A percentile compares a stretch with the other conserved stretches of the same genome.
Conservation (phyloP, 2,888 invertebrate genomes). For the Agrotis exclamationis region DNA sequence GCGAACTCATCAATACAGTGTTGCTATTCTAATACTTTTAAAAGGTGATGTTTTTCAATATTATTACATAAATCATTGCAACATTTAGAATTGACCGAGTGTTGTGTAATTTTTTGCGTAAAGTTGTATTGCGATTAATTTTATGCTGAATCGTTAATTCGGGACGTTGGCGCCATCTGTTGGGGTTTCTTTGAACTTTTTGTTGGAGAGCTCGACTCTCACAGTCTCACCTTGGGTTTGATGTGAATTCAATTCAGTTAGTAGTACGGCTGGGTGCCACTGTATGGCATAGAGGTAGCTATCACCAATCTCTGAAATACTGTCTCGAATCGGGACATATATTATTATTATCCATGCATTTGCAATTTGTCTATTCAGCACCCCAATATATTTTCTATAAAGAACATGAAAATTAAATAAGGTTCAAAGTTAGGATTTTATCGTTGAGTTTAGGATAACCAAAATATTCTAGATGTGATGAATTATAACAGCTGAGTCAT, state of each 20-base stretch:
- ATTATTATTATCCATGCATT: too few species aligned
- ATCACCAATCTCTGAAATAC: neutral
- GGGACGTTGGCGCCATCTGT: slow-evolving; percentile 55
- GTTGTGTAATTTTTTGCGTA: slow-evolving; percentile 16
- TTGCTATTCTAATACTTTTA: slow-evolving; percentile 41
- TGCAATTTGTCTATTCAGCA: neutral
- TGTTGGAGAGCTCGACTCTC: neutral
- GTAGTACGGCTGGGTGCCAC: slow-evolving; percentile 50
- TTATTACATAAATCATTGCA: slow-evolving; percentile 40
- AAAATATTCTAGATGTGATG: neutral
- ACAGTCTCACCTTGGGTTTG: neutral
- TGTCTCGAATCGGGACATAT: neutral
- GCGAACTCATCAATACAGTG: slow-evolving; percentile 50
- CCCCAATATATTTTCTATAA: neutral
- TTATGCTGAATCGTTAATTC: slow-evolving; percentile 9
- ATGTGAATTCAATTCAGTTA: neutral
- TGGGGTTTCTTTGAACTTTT: slow-evolving; percentile 32
- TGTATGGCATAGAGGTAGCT: slow-evolving; percentile 24
- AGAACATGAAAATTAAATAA: neutral
- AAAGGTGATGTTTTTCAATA: slow-evolving; percentile 15
- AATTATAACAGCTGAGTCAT: neutral
- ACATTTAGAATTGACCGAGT: slow-evolving; percentile 8
- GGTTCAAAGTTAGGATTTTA: neutral
- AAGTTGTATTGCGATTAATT: slow-evolving; percentile 27
- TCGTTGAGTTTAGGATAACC: neutral